Base-by-base conservation (phyloP, 2,888 invertebrate species). In the Protophormia terraenovae region DNA sequence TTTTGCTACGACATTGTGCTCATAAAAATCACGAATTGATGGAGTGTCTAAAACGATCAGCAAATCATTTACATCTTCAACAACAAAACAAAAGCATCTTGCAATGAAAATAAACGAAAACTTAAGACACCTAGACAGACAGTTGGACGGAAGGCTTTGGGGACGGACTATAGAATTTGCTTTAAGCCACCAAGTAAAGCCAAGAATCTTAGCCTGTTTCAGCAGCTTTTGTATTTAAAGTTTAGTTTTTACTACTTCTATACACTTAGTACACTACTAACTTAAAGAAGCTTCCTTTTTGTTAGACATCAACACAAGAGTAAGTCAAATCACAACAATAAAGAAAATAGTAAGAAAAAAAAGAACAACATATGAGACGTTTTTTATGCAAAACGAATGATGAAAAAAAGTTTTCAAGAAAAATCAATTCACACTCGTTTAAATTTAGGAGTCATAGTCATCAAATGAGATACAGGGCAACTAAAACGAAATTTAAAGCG, bases 1-100 rank as follows among this genome's bases (percentile, higher is more conserved):
- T 81, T 79, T 75, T 76, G 81, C 83, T 85, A 88, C 89, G 88
- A 90, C 89, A 89, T 90, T 90, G 90, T 87, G 90, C 90, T 91
- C 91, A 89, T 91, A 91, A 91, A 90, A 91, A 91, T 91, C 91
- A 91, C 90, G 91, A 91, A 91, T 91, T 91, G 91, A 91, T 91
- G 91, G 90, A 91, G 91, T 91, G 91, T 90, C 90, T 89, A 90
- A 88, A 89, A 88, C 90, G 90, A 91, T 91, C 90, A 90, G 89
- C 90, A 91, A 91, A 91, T 91, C 90, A 91, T 91, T 91, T 91
- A 88, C 91, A 89, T 88, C 88, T 87, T 86, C 87, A 77, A 86
- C 75, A 64, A 71, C 69, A 83, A 50, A 76, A 32, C n/a, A 50
- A 29, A 12, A 45, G 27, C 6, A 66, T 16, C 32, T 41, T 19